A percentile compares a stretch with the other conserved stretches of the same genome.
Evolutionary conservation across 1,140 invertebrate species (phyloP).

Genomic region (Halesus radiatus): DNA sequence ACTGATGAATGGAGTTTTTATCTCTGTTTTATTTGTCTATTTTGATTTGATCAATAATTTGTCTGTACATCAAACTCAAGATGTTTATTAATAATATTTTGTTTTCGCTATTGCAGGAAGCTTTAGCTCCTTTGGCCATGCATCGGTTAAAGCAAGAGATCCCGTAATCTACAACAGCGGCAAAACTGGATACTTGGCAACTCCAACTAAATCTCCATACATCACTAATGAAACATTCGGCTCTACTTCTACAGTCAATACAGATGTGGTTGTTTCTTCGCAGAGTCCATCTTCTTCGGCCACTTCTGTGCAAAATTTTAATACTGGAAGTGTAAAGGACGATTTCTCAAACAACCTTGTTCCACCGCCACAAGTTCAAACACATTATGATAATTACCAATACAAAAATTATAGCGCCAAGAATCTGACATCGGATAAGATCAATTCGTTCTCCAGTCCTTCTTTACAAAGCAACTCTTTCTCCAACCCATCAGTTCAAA

Average conservation of each 20-base stretch:
- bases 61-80: no score
- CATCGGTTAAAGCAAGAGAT: constrained; percentile 66
- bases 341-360: constrained; percentile 51
- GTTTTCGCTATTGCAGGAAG: constrained; percentile 60
- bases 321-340: constrained; percentile 21
- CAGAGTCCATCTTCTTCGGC: constrained; percentile 5
- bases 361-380: constrained; percentile 48
- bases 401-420: constrained; percentile 59
- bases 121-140: constrained; percentile 67
- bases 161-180: constrained; percentile 59
- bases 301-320: constrained; percentile 26
- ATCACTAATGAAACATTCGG: constrained; percentile 62
- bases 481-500: no score
- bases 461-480: no score
- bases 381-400: constrained; percentile 59
- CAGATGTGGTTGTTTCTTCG: constrained; percentile 55
- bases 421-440: constrained; percentile 43
- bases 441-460: not conserved
- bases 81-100: no score
- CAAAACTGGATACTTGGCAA: constrained; percentile 62
- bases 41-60: not conserved
- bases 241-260: constrained; percentile 61
- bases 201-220: constrained; percentile 61
- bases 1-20: no score
- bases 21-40: not conserved